These are phyloP conservation scores for Suillia variegata DNA, from an alignment of 2,888 invertebrate genomes.

Conservation along the genomic window DNA sequence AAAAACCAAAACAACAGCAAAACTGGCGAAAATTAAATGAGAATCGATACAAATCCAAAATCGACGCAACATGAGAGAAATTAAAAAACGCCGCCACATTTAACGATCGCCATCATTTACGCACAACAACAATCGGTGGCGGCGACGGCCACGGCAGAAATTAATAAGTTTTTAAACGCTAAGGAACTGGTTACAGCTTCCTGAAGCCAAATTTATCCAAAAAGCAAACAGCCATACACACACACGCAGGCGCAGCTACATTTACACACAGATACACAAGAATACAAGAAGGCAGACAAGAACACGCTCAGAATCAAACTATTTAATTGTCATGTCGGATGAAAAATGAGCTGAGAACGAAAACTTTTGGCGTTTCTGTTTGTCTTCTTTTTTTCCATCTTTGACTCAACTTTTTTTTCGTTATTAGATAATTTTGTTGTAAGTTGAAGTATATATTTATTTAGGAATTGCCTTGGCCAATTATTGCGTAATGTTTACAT, in stretches of 20 bases:
- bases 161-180: slow-evolving; percentile 15
- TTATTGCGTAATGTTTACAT: slow-evolving; percentile 20
- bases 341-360: slow-evolving; percentile 13
- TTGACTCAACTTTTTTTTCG: neutral
- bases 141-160: slow-evolving; percentile 1
- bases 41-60: neutral
- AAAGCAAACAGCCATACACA: neutral
- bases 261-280: neutral
- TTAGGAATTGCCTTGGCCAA: neutral
- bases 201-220: slow-evolving; percentile 14
- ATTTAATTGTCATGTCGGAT: slow-evolving; percentile 10
- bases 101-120: neutral
- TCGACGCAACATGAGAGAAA: neutral
- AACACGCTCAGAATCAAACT: slow-evolving; percentile 5
- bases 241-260: neutral
- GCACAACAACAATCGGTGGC: neutral
- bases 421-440: neutral
- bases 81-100: neutral
- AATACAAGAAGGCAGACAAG: too few species aligned
- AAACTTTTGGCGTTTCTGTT: neutral
- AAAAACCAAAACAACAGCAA: neutral
- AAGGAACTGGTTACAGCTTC: slow-evolving; percentile 20
- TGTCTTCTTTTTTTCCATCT: neutral
- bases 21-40: slow-evolving; percentile 39
- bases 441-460: too few species aligned